phyloP scores from a whole-genome alignment of 2,797 vertebrate species.

The Lithobates pipiens region DNA sequence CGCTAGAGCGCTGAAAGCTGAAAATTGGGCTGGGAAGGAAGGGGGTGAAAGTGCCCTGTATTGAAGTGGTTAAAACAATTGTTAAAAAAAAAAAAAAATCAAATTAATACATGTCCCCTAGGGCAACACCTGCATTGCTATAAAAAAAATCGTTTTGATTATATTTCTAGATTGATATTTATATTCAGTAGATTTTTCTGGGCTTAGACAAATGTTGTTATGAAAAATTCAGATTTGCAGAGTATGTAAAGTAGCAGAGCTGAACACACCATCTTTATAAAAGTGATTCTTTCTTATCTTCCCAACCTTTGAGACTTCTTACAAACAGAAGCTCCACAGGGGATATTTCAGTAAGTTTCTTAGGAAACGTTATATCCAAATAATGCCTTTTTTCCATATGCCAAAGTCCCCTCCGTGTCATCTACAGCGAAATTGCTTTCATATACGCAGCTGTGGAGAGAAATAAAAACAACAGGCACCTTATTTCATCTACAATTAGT shows the following conservation, averaged over 20 bases:
- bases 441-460: conserved; percentile 16
- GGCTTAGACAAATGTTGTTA: no score
- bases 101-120: no score
- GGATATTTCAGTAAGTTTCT: conserved; percentile 18
- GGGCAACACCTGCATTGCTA: no score
- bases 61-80: no score
- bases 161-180: no score
- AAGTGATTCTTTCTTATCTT: neutral
- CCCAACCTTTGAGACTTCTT: neutral
- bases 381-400: conserved; percentile 23
- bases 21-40: no score
- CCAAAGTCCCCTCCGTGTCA: conserved; percentile 18
- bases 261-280: neutral
- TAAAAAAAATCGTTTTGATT: no score
- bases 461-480: conserved; percentile 41
- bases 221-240: no score
- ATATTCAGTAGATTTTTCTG: no score
- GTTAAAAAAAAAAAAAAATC: no score
- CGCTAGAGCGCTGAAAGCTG: no score
- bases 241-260: neutral
- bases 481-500: conserved; percentile 31
- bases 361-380: conserved; percentile 17
- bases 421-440: conserved; percentile 8
- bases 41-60: no score
- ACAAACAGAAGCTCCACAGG: conserved; percentile 20